Percentiles rank a stretch among this genome's conserved stretches.
These are phyloP conservation scores for Catharus bicknelli DNA, from an alignment of 2,113 vertebrate species.

Conservation along the genomic window DNA sequence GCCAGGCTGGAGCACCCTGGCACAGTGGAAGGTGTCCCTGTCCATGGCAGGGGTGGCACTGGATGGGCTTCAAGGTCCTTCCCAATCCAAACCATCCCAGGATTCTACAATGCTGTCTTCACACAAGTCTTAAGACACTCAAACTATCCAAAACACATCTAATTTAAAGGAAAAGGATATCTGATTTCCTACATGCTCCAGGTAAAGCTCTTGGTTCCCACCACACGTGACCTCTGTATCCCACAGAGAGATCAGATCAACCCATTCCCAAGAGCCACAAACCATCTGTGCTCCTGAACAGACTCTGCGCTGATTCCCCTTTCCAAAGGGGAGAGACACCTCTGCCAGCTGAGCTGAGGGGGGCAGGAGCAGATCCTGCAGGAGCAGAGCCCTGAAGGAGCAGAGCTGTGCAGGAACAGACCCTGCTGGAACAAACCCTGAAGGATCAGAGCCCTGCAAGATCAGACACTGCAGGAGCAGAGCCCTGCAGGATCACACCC, in stretches of 20 bases:
- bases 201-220: background rate
- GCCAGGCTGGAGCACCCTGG: background rate
- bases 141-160: background rate
- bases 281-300: rapidly evolving
- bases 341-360: background rate
- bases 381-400: no score
- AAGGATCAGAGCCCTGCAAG: no score
- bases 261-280: background rate
- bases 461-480: no score
- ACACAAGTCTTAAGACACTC: background rate
- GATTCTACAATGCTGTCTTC: background rate
- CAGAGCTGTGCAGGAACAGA: no score
- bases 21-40: background rate
- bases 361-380: background rate
- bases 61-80: background rate
- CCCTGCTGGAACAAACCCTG: no score
- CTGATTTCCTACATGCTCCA: background rate
- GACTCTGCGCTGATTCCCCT: rapidly evolving
- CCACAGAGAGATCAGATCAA: background rate
- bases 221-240: rapidly evolving
- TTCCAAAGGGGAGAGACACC: rapidly evolving
- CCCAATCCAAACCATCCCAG: background rate
- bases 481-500: no score
- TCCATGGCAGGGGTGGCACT: background rate
- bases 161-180: background rate